A percentile compares a stretch with the other conserved stretches of the same genome.
phyloP scores from a whole-genome alignment of 2,888 invertebrate species.

The Drosophila recens region DNA sequence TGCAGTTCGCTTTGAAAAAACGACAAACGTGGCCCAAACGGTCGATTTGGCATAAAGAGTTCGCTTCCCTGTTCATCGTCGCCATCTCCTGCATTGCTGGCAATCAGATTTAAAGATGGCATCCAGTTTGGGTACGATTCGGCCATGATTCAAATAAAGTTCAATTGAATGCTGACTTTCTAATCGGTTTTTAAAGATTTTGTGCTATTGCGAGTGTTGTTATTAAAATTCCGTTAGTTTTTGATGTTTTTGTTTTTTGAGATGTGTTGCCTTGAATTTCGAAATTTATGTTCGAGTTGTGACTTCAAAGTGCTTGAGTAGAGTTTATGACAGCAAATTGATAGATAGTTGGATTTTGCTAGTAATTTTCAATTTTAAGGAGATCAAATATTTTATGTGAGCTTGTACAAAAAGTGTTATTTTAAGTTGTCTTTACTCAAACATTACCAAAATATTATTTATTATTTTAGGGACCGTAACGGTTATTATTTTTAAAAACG shows the following conservation, averaged over 20 bases:
- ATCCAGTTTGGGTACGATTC: conserved; percentile 42
- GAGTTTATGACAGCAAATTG: not conserved
- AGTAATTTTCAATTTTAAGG: not conserved
- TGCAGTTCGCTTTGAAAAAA: conserved; percentile 26
- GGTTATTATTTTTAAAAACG: too few relatives aligned
- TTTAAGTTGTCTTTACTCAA: too few relatives aligned
- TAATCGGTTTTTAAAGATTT: conserved; percentile 11
- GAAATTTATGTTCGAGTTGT: conserved; percentile 20
- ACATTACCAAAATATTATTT: too few relatives aligned
- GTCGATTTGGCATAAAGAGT: conserved; percentile 5
- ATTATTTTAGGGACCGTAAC: too few relatives aligned
- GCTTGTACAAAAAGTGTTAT: too few relatives aligned
- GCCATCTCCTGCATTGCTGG: not conserved
- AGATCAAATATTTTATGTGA: too few relatives aligned
- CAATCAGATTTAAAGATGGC: conserved; percentile 17
- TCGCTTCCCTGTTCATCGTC: conserved; percentile 21
- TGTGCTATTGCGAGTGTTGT: not conserved
- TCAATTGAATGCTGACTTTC: not conserved
- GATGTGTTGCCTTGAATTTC: conserved; percentile 48
- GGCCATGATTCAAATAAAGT: conserved; percentile 31
- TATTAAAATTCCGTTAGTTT: not conserved
- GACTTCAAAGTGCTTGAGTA: rapidly evolving
- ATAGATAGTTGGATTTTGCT: not conserved
- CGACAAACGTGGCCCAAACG: conserved; percentile 7
- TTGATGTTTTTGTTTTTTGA: not conserved